Conservation (phyloP, 1,140 invertebrate genomes). For the Hypothenemus hampei region DNA sequence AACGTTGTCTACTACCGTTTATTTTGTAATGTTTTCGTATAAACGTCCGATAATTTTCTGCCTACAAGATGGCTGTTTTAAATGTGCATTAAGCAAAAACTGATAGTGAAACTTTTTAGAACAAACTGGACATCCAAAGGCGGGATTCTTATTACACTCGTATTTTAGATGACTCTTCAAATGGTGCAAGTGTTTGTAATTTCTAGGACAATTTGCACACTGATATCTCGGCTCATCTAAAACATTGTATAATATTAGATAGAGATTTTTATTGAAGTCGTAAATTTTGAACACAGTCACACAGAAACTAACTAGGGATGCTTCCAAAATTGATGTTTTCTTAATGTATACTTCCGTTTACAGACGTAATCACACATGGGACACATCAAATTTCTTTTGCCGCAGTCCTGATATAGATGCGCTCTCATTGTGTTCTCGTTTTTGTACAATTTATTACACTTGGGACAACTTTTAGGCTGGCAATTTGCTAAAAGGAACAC, state of each 20-base stretch:
- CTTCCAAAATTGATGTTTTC: slow-evolving; percentile 4
- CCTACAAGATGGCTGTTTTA: slow-evolving; percentile 20
- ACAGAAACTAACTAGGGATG: too few species aligned
- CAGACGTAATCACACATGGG: slow-evolving; percentile 5
- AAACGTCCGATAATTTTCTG: slow-evolving; percentile 1
- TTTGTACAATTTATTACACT: slow-evolving; percentile 19
- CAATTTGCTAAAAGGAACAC: too few species aligned
- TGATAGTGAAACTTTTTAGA: slow-evolving; percentile 40
- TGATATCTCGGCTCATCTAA: slow-evolving; percentile 6
- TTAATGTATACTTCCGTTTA: slow-evolving; percentile 14
- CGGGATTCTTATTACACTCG: slow-evolving; percentile 53
- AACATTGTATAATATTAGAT: too few species aligned
- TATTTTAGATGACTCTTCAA: slow-evolving; percentile 64
- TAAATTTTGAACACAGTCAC: too few species aligned
- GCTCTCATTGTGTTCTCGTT: slow-evolving; percentile 3
- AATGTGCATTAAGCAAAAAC: slow-evolving; percentile 26
- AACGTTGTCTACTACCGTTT: neutral
- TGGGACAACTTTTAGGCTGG: slow-evolving; percentile 2
- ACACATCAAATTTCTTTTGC: slow-evolving; percentile 5
- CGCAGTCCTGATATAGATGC: slow-evolving; percentile 9
- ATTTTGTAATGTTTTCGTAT: neutral
- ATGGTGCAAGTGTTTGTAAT: slow-evolving; percentile 37
- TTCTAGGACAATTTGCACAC: slow-evolving; percentile 46
- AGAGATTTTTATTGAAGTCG: too few species aligned
- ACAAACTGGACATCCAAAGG: slow-evolving; percentile 49